Conservation (phyloP, 2,888 invertebrate genomes). For the Aleiodes testaceus region DNA sequence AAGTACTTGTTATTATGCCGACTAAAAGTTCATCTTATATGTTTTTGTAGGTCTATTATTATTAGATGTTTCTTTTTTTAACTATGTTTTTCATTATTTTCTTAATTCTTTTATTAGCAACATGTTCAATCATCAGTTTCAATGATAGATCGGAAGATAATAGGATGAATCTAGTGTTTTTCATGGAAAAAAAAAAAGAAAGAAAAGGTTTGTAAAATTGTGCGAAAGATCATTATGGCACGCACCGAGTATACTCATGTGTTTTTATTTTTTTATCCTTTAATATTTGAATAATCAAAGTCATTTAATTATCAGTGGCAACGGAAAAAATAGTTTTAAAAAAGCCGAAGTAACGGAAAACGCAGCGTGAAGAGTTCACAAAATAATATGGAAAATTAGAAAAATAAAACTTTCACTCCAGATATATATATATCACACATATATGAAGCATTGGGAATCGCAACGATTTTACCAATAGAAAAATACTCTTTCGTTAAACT, state of each 20-base stretch:
- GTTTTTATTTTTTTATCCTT: neutral
- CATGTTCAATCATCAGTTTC: neutral
- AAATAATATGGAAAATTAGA: conserved; percentile 13
- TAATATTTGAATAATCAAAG: neutral
- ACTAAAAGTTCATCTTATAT: conserved; percentile 7
- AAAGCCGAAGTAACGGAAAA: conserved; percentile 7
- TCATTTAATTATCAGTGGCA: conserved; percentile 16
- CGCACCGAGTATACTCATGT: conserved; percentile 37
- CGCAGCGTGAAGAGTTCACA: conserved; percentile 5
- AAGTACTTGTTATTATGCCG: conserved; percentile 44
- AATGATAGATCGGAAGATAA: conserved; percentile 16
- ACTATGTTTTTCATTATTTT: conserved; percentile 18
- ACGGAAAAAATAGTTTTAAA: neutral
- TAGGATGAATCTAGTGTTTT: conserved; percentile 8
- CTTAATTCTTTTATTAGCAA: conserved; percentile 6
- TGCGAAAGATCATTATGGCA: conserved; percentile 47
- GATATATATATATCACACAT: conserved; percentile 7
- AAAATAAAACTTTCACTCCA: conserved; percentile 10
- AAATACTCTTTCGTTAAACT: conserved; percentile 35
- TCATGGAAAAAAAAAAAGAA: conserved; percentile 12
- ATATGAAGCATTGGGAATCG: conserved; percentile 32
- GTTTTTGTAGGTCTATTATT: conserved; percentile 16
- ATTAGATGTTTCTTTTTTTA: conserved; percentile 6
- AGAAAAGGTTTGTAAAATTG: conserved; percentile 26
- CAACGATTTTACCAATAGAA: conserved; percentile 43